Percentiles rank a stretch among this genome's conserved stretches.
Conservation (phyloP, 2,888 invertebrate species). For the Amphimallon solstitiale region DNA sequence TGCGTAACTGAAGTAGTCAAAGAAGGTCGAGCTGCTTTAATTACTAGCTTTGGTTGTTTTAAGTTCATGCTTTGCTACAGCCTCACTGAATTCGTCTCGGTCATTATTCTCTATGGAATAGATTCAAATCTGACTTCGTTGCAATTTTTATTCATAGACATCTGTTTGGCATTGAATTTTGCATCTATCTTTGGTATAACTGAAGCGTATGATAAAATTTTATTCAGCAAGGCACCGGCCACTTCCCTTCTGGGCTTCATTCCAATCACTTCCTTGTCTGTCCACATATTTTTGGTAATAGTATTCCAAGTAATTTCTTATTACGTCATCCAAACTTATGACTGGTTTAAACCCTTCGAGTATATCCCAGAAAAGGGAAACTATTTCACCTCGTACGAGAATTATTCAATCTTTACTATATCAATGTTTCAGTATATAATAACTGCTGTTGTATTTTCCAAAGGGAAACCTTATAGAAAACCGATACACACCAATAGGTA, state of each 20-base stretch:
- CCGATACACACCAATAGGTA: slow-evolving; percentile 70
- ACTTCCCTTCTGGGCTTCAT: slow-evolving; percentile 66
- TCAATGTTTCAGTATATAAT: slow-evolving; percentile 75
- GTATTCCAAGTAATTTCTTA: slow-evolving; percentile 65
- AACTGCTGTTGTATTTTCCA: slow-evolving; percentile 72
- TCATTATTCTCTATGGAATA: slow-evolving; percentile 84
- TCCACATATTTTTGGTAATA: slow-evolving; percentile 66
- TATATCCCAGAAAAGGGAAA: slow-evolving; percentile 52
- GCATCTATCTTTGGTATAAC: slow-evolving; percentile 75
- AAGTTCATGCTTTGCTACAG: slow-evolving; percentile 98
- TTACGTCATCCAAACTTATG: slow-evolving; percentile 64
- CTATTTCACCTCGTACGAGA: slow-evolving; percentile 67
- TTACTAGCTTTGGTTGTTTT: slow-evolving; percentile 97
- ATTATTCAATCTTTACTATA: slow-evolving; percentile 70
- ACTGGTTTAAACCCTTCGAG: slow-evolving; percentile 68
- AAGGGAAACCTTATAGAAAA: slow-evolving; percentile 73
- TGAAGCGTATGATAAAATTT: slow-evolving; percentile 62
- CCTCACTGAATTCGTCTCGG: slow-evolving; percentile 89
- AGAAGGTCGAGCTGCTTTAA: slow-evolving; percentile 91
- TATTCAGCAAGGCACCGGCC: slow-evolving; percentile 67
- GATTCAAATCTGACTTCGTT: slow-evolving; percentile 71
- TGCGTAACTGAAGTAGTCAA: slow-evolving; percentile 84
- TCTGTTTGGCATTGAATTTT: slow-evolving; percentile 70
- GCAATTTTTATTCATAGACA: slow-evolving; percentile 75
- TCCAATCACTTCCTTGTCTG: slow-evolving; percentile 66